Base-by-base conservation (phyloP, 2,797 vertebrate genomes). In the Morelia viridis region DNA sequence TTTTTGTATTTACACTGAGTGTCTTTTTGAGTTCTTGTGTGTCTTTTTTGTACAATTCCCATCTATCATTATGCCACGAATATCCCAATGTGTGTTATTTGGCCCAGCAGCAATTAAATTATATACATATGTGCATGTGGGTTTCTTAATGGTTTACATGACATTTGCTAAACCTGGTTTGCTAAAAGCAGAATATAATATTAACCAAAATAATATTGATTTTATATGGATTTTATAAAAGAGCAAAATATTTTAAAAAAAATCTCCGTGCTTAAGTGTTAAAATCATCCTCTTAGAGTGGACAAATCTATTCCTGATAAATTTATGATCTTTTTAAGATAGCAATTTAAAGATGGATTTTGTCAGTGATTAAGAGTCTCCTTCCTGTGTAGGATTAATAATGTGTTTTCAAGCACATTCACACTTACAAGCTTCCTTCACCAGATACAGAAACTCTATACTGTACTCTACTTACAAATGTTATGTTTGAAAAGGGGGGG, bases 271-370 rank as follows among this genome's bases (percentile, higher is more conserved):
- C 91, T 95, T 92, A 83, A 85, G 91, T 87, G 85, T 91, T 71
- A 92, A 88, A 94, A 85, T 91, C 76, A 86, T 92, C 71, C 88
- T 94, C 92, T 96, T 94, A 92, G 90, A 93, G 84, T 90, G 93
- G 92, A 93, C 90, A 94, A 94, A 22, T 12, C 68, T 0, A 53
- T 93, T 57, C 1, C 62, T 0, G 91, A 91, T 50, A 92, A 90
- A 56, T 87, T 50, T 65, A 90, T 2, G 80, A 85, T 88, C 85
- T 15, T 5, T 64, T 68, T 13, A 89, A 26, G 41, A 12, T 53
- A 24, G 0, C 88, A 46, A 65, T 93, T 56, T 28, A 83, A 61
- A 60, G 0, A 1, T 19, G 88, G 64, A 17, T 88, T 93, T 94
- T 41, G 0, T 5, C 0, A 92, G 93, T 93, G 89, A 0, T 92